A percentile compares a stretch with the other conserved stretches of the same genome.
Conservation (phyloP, 2,797 vertebrate genomes). For the Sebastes baramenuke region DNA sequence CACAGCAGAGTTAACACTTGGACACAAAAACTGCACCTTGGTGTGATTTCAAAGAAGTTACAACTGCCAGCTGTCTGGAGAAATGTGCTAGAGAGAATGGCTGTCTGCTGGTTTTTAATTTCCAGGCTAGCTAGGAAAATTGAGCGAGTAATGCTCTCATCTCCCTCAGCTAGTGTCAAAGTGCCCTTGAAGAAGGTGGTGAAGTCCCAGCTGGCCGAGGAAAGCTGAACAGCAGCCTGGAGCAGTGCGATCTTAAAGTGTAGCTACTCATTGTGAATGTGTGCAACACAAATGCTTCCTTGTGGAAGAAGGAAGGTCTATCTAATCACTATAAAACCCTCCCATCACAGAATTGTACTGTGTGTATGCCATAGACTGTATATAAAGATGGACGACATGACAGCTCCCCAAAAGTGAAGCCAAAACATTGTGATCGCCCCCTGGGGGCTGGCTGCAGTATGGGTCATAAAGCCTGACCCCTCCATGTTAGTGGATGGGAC, state of each 20-base stretch:
- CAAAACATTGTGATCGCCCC: no score
- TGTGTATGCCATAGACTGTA: not conserved
- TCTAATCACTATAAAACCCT: not conserved
- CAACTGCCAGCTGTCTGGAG: not conserved
- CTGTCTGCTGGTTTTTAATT: constrained; percentile 14
- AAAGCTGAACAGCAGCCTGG: constrained; percentile 27
- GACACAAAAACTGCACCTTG: not conserved
- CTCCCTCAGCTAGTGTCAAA: constrained; percentile 28
- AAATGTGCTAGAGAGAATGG: not conserved
- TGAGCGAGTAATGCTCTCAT: constrained; percentile 13
- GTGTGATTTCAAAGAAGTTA: not conserved
- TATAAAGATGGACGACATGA: no score
- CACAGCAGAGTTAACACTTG: constrained; percentile 2
- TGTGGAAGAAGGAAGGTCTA: not conserved
- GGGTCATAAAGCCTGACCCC: no score
- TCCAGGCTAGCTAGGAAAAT: constrained; percentile 15
- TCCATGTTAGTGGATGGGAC: no score
- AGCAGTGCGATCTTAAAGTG: not conserved
- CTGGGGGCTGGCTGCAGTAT: no score
- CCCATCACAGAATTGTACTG: not conserved
- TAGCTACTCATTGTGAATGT: constrained; percentile 2
- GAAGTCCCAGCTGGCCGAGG: constrained; percentile 20
- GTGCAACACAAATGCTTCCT: not conserved
- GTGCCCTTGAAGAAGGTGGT: constrained; percentile 42
- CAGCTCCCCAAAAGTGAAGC: no score